phyloP scores from a whole-genome alignment of 2,113 vertebrate species.

The Melospiza melodia region DNA sequence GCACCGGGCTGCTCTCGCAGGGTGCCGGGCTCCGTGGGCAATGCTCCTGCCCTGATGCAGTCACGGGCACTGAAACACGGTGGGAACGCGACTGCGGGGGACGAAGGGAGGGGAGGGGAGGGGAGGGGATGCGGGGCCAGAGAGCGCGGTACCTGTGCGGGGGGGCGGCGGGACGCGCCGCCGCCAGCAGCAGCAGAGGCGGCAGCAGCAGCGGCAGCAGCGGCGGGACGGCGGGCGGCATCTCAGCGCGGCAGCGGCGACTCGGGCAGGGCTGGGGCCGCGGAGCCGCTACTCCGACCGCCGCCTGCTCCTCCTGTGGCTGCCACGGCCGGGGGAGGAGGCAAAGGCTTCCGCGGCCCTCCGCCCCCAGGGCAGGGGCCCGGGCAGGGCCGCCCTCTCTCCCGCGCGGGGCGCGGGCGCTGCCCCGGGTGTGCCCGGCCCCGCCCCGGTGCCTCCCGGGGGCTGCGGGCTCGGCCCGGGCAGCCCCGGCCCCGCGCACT shows the following conservation, averaged over 20 bases:
- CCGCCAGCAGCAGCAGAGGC: background rate
- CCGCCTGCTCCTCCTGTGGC: background rate
- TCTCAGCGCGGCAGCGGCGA: background rate
- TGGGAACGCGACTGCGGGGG: background rate
- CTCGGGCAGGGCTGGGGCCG: background rate
- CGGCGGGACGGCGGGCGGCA: background rate
- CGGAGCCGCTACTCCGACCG: background rate
- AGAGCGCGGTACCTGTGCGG: background rate
- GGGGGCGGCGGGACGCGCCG: background rate
- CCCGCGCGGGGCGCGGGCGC: background rate
- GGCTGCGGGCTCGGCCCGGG: background rate
- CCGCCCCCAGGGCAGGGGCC: constrained; percentile 28
- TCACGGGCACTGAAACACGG: background rate
- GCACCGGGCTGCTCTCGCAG: background rate
- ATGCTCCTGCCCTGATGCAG: background rate
- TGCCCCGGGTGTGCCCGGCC: constrained; percentile 57
- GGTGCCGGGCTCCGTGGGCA: background rate
- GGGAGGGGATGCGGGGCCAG: background rate
- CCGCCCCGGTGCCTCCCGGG: background rate
- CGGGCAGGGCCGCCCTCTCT: background rate
- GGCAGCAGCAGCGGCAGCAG: background rate
- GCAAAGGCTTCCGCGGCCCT: background rate
- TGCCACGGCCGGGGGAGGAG: background rate
- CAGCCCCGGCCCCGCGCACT: background rate
- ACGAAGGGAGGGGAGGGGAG: background rate